Evolutionary conservation across 2,888 invertebrate species (phyloP).

Genomic region (Phrixothrix hirtus): DNA sequence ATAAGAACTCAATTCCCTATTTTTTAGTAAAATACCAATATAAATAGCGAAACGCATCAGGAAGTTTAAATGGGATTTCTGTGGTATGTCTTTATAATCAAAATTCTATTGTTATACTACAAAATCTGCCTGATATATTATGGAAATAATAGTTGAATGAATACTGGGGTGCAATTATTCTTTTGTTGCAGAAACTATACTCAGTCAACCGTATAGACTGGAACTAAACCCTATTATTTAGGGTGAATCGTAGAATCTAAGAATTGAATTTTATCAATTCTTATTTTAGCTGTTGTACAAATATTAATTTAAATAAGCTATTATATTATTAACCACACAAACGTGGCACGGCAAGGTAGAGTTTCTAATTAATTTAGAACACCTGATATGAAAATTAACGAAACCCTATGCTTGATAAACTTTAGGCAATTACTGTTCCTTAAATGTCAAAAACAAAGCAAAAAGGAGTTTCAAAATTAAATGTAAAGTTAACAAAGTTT

Average conservation of each 20-base stretch:
- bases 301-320: too few species aligned
- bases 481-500: conserved; percentile 7
- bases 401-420: too few species aligned
- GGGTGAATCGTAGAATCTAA: conserved; percentile 12
- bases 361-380: not conserved
- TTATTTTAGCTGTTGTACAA: too few species aligned
- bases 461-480: conserved; percentile 7
- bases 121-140: conserved; percentile 15
- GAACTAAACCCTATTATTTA: conserved; percentile 12
- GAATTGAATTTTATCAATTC: not conserved
- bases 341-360: not conserved
- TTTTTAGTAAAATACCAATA: too few species aligned
- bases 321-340: too few species aligned
- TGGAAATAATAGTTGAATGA: conserved; percentile 31
- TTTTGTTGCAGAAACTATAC: conserved; percentile 12
- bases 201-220: conserved; percentile 6
- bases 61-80: too few species aligned
- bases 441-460: conserved; percentile 5
- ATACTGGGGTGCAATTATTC: conserved; percentile 22
- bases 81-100: too few species aligned
- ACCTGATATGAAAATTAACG: not conserved
- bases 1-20: too few species aligned
- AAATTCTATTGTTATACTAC: too few species aligned
- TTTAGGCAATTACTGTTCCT: conserved; percentile 3
- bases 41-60: too few species aligned